Percentiles rank a stretch among this genome's conserved stretches.
Evolutionary conservation across 2,797 vertebrate species (phyloP).

Genomic region (Valencia hispanica): DNA sequence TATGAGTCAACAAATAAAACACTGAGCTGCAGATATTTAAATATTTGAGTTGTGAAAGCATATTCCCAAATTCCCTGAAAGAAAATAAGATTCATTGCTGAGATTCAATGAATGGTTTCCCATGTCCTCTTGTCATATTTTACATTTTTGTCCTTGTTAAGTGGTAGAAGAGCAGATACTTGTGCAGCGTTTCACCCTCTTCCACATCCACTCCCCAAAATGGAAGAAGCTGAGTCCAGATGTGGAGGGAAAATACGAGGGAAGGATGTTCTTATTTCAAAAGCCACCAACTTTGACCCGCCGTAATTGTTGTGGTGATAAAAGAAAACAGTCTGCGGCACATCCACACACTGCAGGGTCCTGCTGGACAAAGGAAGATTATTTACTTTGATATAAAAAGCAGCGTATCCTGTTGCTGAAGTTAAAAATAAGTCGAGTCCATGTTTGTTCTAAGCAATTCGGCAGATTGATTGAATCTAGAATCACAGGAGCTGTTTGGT

Average conservation of each 20-base stretch:
- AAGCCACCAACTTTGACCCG: constrained; percentile 55
- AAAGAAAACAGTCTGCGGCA: constrained; percentile 75
- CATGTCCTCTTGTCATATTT: constrained; percentile 36
- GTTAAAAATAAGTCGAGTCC: constrained; percentile 75
- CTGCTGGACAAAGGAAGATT: constrained; percentile 65
- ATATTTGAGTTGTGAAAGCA: constrained; percentile 35
- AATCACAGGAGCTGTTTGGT: constrained; percentile 52
- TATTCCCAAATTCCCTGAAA: constrained; percentile 17
- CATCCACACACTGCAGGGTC: constrained; percentile 74
- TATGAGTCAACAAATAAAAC: background rate
- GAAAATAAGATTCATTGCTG: background rate
- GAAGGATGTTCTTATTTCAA: constrained; percentile 77
- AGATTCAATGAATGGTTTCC: constrained; percentile 26
- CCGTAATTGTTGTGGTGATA: constrained; percentile 66
- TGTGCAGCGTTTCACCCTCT: background rate
- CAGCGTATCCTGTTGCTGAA: constrained; percentile 74
- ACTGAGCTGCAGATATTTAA: background rate
- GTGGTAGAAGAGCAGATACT: background rate
- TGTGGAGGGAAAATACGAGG: constrained; percentile 59
- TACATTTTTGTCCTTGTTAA: constrained; percentile 16
- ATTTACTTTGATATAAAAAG: constrained; percentile 82
- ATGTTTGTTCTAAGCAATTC: constrained; percentile 60
- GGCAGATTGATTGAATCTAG: constrained; percentile 49
- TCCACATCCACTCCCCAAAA: constrained; percentile 17
- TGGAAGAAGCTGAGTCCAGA: constrained; percentile 29